Evolutionary conservation across 1,140 invertebrate species (phyloP).

Genomic region (Ips typographus): DNA sequence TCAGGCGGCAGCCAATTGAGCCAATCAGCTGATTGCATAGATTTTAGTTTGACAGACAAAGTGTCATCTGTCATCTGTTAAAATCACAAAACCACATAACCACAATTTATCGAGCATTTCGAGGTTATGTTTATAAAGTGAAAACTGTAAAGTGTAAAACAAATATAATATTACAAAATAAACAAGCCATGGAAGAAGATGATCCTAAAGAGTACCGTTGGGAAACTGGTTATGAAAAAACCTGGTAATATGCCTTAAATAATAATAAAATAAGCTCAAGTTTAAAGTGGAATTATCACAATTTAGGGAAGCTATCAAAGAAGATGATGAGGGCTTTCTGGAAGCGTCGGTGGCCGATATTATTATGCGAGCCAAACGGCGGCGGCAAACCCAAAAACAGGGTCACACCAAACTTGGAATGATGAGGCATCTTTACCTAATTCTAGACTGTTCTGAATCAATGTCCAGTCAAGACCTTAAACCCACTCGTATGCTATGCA

Average conservation of each 20-base stretch:
- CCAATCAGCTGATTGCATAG: too few relatives aligned
- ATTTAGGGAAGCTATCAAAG: conserved; percentile 91
- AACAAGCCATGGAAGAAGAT: conserved; percentile 64
- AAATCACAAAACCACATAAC: too few relatives aligned
- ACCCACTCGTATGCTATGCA: conserved; percentile 87
- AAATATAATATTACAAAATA: too few relatives aligned
- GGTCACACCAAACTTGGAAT: conserved; percentile 85
- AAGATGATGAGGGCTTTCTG: conserved; percentile 90
- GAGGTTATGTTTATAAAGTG: too few relatives aligned
- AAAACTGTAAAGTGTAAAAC: too few relatives aligned
- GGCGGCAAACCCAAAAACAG: conserved; percentile 71
- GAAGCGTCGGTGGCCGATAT: conserved; percentile 88
- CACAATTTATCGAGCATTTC: too few relatives aligned
- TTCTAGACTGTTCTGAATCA: conserved; percentile 89
- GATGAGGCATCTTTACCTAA: conserved; percentile 92
- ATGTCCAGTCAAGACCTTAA: conserved; percentile 95
- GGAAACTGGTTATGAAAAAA: conserved; percentile 97
- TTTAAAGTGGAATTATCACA: conserved; percentile 12
- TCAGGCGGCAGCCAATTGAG: too few relatives aligned
- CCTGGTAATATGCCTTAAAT: conserved; percentile 67
- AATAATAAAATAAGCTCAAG: not conserved
- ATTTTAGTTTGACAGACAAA: too few relatives aligned
- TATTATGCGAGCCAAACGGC: conserved; percentile 83
- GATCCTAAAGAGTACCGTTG: conserved; percentile 92
- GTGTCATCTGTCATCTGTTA: too few relatives aligned